phyloP scores from a whole-genome alignment of 1,140 invertebrate genomes.

The Neocloeon triangulifer region DNA sequence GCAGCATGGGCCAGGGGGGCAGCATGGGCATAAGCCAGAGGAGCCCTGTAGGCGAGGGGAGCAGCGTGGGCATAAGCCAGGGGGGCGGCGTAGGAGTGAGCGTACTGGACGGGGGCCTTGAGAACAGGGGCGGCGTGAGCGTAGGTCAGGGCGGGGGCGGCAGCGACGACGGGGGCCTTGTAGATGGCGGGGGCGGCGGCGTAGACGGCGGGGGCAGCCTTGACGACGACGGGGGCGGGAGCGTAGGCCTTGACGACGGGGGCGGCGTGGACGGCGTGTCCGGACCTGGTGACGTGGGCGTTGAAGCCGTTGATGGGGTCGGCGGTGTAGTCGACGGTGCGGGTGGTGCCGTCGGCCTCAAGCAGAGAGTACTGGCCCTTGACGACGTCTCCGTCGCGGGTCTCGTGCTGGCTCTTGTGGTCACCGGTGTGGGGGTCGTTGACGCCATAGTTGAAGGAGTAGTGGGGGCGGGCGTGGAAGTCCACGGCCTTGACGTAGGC shows the following conservation, averaged over 20 bases:
- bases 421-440: constrained; percentile 28
- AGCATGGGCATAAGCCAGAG: not conserved
- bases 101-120: constrained; percentile 8
- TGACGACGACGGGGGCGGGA: not conserved
- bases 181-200: constrained; percentile 7
- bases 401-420: constrained; percentile 26
- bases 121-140: too few species aligned
- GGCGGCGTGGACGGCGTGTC: not conserved
- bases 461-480: constrained; percentile 18
- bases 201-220: not conserved
- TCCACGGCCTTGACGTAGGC: not conserved
- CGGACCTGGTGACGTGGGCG: not conserved
- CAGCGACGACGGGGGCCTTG: too few species aligned
- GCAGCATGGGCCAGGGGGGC: too few species aligned
- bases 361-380: constrained; percentile 5
- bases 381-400: constrained; percentile 21
- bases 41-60: too few species aligned
- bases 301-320: constrained; percentile 3
- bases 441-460: constrained; percentile 26
- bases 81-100: constrained; percentile 1
- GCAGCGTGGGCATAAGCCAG: constrained; percentile 4
- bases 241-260: not conserved
- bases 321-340: constrained; percentile 8
- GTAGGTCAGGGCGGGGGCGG: too few species aligned
- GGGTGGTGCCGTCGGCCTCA: constrained; percentile 5